A percentile compares a stretch with the other conserved stretches of the same genome.
Conservation (phyloP, 2,797 vertebrate genomes). For the Silurus aristotelis region DNA sequence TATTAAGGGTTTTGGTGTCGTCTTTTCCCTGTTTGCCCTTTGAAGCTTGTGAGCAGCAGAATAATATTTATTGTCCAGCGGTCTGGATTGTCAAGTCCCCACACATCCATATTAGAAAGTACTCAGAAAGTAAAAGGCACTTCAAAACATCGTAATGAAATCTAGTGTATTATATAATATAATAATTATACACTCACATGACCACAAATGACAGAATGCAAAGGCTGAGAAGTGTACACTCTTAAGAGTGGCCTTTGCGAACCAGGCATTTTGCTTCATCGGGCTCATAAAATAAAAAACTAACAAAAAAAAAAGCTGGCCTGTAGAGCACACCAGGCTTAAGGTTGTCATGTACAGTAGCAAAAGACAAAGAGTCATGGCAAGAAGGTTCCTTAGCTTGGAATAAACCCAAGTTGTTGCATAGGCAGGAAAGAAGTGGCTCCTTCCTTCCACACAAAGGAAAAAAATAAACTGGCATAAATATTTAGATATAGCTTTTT, state of each 20-base stretch:
- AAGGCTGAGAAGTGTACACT: conserved; percentile 43
- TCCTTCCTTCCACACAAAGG: conserved; percentile 47
- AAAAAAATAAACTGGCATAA: conserved; percentile 48
- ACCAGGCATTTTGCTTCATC: conserved; percentile 39
- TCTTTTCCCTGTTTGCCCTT: conserved; percentile 72
- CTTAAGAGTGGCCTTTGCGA: conserved; percentile 40
- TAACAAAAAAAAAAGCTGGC: conserved; percentile 44
- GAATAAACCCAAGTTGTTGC: conserved; percentile 72
- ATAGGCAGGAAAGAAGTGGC: conserved; percentile 72
- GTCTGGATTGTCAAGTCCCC: conserved; percentile 55
- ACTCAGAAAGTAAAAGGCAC: conserved; percentile 77
- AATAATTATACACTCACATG: conserved; percentile 41
- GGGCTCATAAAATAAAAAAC: conserved; percentile 56
- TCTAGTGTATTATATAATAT: conserved; percentile 67
- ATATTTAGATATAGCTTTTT: conserved; percentile 39
- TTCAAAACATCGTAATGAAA: conserved; percentile 73
- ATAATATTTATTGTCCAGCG: conserved; percentile 59
- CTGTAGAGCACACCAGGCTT: conserved; percentile 61
- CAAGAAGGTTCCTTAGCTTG: conserved; percentile 65
- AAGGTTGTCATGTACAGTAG: conserved; percentile 72
- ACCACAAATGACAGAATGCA: conserved; percentile 51
- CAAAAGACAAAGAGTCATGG: conserved; percentile 58
- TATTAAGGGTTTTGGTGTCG: conserved; percentile 73
- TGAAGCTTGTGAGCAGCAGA: conserved; percentile 70
- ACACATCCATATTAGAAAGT: conserved; percentile 59